Base-by-base conservation (phyloP, 1,140 invertebrate species). In the Branchinecta lindahli region DNA sequence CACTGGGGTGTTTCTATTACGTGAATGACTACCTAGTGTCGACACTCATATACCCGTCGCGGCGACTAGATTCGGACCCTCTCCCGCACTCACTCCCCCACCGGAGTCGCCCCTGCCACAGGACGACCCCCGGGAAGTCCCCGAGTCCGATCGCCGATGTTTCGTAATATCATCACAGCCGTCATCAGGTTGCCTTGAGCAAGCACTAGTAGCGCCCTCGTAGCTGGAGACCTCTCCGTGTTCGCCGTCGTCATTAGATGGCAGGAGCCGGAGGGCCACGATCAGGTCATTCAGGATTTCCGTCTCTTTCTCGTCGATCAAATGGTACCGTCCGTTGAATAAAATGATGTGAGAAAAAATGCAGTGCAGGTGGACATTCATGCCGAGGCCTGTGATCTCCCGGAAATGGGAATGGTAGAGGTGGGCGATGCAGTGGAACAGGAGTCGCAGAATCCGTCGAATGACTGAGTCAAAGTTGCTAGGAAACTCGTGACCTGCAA, bases 341-440 rank as follows among this genome's bases (percentile, higher is more conserved):
- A 84, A 88, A 75, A 91, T 94, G 78, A 98, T 87, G 84, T 98
- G 94, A 79, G 90, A 90, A 84, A 97, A 97, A 71, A 96, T 90
- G 81, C 92, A 90, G 77, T 85, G 84, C 65, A 84, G 77, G 74
- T 84, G 82, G 47, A 66, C 70, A 68, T 72, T 70, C 44, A 72
- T 44, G 76, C 89, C 88, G 77, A 98, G 85, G 75, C 92, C 84
- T 76, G 92, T 88, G 75, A 97, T 87, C 82, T 96, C 91, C 81
- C 90, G 86, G 83, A 96, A 97, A 86, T 98, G 96, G 81, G 90
- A 89, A 81, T 96, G 92, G 83, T 98, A 98, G 77, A 98, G 85
- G 83, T 98, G 95, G 78, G 94, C 93, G 84, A 98, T 84, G 77
- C 98, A 93, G 81, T 97, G 94, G 84, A 95, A 97, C 82, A 97